Evolutionary conservation across 1,140 invertebrate genomes (phyloP).

Genomic region (Atta cephalotes): DNA sequence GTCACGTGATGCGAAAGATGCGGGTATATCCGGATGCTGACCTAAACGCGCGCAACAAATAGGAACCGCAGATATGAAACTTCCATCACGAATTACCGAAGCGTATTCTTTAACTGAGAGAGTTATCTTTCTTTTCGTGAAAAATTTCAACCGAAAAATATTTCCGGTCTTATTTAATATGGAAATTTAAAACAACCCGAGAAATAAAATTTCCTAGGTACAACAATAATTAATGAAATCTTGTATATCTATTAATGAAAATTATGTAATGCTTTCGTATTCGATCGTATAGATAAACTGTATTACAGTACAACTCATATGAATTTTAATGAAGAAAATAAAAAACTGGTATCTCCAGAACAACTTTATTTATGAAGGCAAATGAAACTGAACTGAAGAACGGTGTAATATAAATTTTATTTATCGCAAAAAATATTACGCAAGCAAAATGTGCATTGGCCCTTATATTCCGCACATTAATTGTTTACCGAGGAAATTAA

Average conservation of each 20-base stretch:
- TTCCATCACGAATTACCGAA: neutral
- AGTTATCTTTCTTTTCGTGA: neutral
- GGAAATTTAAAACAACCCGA: neutral
- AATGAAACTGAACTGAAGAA: constrained; percentile 20
- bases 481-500: constrained; percentile 47
- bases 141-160: neutral
- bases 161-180: neutral
- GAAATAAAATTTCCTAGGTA: neutral
- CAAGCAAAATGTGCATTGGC: neutral
- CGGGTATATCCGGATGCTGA: neutral
- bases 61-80: neutral
- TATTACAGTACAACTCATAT: neutral
- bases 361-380: neutral
- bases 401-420: constrained; percentile 29
- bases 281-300: neutral
- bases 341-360: neutral
- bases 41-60: neutral
- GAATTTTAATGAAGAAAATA: constrained; percentile 16
- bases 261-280: neutral
- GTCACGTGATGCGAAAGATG: neutral
- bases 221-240: neutral
- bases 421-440: constrained; percentile 29
- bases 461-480: constrained; percentile 9
- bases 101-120: neutral
- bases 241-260: neutral